These are phyloP conservation scores for Tinea trinotella DNA, from an alignment of 2,888 invertebrate genomes.

Conservation along the genomic window DNA sequence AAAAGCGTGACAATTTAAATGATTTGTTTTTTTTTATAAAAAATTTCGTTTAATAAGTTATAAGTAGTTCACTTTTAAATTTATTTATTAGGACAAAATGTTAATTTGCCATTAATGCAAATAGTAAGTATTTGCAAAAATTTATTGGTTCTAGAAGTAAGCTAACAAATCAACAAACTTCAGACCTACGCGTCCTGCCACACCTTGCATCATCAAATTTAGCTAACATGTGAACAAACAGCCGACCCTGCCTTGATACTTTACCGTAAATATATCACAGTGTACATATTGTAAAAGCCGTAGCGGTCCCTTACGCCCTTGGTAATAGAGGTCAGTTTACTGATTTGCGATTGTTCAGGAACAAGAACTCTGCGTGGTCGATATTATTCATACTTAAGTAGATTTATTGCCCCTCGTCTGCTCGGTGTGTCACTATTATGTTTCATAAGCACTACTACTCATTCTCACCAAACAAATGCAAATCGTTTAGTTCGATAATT, in stretches of 20 bases:
- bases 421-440: neutral
- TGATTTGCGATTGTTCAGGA: neutral
- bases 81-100: too few relatives aligned
- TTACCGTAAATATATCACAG: constrained; percentile 57
- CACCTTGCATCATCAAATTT: constrained; percentile 69
- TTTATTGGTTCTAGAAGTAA: constrained; percentile 39
- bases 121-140: too few relatives aligned
- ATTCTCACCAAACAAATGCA: neutral
- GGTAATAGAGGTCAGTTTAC: constrained; percentile 13
- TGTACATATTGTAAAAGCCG: constrained; percentile 31
- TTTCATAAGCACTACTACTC: neutral
- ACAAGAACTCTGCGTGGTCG: constrained; percentile 3
- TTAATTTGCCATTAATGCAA: too few relatives aligned
- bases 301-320: constrained; percentile 3
- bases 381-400: constrained; percentile 12
- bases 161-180: constrained; percentile 56
- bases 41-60: too few relatives aligned
- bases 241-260: constrained; percentile 56
- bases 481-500: neutral
- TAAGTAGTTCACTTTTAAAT: too few relatives aligned
- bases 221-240: constrained; percentile 67
- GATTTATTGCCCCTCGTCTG: constrained; percentile 8
- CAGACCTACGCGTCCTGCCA: constrained; percentile 51
- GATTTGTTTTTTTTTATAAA: too few relatives aligned
- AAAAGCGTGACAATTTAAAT: too few relatives aligned